These are phyloP conservation scores for Pterocles gutturalis DNA, from an alignment of 2,113 vertebrate species.

Conservation along the genomic window DNA sequence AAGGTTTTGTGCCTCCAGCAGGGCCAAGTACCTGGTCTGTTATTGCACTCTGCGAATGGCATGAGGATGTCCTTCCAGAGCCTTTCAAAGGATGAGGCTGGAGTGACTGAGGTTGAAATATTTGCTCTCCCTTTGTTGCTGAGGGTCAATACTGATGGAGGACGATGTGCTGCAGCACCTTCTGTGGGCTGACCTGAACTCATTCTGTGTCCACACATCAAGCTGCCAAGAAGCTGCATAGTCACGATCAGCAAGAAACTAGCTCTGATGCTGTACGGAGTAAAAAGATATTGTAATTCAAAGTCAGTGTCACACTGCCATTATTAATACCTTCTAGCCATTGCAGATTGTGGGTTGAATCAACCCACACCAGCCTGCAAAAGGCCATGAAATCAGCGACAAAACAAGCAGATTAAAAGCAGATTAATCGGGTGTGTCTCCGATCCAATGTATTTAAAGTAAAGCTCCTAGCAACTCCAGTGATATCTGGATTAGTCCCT, in stretches of 20 bases:
- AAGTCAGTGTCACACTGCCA: not conserved
- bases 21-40: not conserved
- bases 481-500: constrained; percentile 16
- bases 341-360: not conserved
- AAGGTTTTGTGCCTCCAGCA: not conserved
- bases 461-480: not conserved
- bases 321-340: not conserved
- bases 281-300: not conserved
- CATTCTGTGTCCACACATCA: not conserved
- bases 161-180: not conserved
- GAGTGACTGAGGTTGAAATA: not conserved
- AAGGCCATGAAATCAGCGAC: not conserved
- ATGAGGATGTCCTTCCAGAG: not conserved
- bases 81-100: not conserved
- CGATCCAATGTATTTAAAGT: not conserved
- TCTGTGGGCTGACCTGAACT: not conserved
- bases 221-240: not conserved
- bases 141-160: not conserved
- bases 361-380: not conserved
- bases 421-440: not conserved
- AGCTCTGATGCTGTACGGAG: not conserved
- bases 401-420: not conserved
- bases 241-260: fast-evolving
- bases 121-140: not conserved
- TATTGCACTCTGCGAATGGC: not conserved